These are phyloP conservation scores for Psephotus haematonotus DNA, from an alignment of 2,113 vertebrate species.

Conservation along the genomic window DNA sequence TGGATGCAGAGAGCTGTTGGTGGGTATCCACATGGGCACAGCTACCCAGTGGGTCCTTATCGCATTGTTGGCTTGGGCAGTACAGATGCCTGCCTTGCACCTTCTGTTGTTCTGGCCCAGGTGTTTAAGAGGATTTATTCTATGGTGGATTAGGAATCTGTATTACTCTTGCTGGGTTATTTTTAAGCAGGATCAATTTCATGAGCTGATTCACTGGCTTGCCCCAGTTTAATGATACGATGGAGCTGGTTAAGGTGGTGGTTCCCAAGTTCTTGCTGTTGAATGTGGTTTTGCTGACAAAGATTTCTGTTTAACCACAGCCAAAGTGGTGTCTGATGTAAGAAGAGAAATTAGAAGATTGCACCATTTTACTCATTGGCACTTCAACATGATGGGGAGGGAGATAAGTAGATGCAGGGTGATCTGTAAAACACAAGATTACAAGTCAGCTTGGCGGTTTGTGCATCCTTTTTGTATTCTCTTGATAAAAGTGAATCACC, in stretches of 20 bases:
- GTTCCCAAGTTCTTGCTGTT: not conserved
- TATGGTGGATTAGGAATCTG: not conserved
- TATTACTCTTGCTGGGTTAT: not conserved
- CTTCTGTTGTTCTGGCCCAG: not conserved
- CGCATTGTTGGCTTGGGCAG: not conserved
- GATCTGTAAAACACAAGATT: constrained; percentile 1
- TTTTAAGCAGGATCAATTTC: constrained; percentile 10
- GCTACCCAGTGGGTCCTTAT: not conserved
- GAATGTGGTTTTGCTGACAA: not conserved
- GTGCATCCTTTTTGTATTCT: not conserved
- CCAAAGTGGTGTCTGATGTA: not conserved
- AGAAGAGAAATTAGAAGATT: constrained; percentile 6
- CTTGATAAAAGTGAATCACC: not conserved
- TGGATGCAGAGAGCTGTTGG: not conserved
- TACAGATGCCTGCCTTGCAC: not conserved
- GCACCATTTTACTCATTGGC: not conserved
- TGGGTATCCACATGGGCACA: not conserved
- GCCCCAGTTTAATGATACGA: not conserved
- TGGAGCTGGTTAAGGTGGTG: not conserved
- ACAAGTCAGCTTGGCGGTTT: not conserved
- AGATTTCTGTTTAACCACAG: not conserved
- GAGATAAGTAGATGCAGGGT: not conserved
- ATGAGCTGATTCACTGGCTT: not conserved
- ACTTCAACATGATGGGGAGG: rapidly evolving
- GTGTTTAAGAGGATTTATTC: not conserved